Base-by-base conservation (phyloP, 1,140 invertebrate species). In the Eriocheir sinensis region DNA sequence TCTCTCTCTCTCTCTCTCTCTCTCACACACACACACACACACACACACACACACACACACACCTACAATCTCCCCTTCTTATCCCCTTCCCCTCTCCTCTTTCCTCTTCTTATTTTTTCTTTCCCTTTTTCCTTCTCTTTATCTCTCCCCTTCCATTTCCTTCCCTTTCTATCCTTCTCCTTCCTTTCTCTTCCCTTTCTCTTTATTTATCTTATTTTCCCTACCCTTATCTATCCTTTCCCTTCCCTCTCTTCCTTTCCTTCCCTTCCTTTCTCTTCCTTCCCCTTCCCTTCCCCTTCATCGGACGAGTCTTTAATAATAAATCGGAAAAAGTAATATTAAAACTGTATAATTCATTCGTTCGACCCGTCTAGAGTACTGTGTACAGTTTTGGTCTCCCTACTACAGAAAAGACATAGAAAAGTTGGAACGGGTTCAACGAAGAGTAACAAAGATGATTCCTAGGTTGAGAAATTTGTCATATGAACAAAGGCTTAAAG, bases 1-100 rank as follows among this genome's bases (percentile, higher is more conserved):
- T 81, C 80, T 81, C 80, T 81, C 80, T 81, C 80, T 81, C 80
- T 81, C 80, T 81, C 80, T 81, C 80, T 81, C 80, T 81, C 80
- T 81, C 80, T 81, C 80, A 8, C 80, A 72, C 12, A 15, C 60
- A 72, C 12, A 72, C 60, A 72, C 60, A 72, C 60, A 72, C n/a
- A 9, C n/a, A n/a, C 81, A 83, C 6, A 83, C 81, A 83, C 8
- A 83, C 81, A 8, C 81, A n/a, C n/a, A 83, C 8, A 83, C 81
- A 83, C 12, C n/a, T 9, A 12, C 9, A 83, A 83, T 86, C 36
- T 86, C 9, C 21, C 6, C 36, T 6, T 40, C 34, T 38, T 86
- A 6, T 30, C 85, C 21, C 34, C 12, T 36, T 38, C 34, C 34
- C 34, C 34, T 36, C 40, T 36, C 40, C 81, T 86, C 85, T 86